Evolutionary conservation across 1,140 invertebrate species (phyloP), one percentile per base, ranked within the genome.

Genomic region (Cyclargus thomasi): DNA sequence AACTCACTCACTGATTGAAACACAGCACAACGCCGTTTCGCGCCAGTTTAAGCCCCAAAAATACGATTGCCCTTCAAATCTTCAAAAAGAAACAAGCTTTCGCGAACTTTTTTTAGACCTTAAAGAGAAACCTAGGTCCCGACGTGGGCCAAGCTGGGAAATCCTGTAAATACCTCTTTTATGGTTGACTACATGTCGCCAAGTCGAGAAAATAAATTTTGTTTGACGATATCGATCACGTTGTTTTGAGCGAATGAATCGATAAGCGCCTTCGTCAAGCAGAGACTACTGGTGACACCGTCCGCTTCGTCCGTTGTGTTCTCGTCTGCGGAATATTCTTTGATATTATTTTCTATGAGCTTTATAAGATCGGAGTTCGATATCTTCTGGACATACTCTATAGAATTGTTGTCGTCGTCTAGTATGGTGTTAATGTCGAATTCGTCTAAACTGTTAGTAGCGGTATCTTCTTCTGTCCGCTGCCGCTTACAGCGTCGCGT

Each of bases 231-330:
- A 72, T 90, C 83, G 47, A 90, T 84, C 10, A 88, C 88, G 68
- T 86, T 80, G 55, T 67, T 78, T 64, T 86, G 81, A 68, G 83
- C 83, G 55, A 84, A 87, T 4, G 87, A 74, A 29, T 90, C 80
- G 7, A 88, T 90, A 2, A 90, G 75, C 2, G 85, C 84, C 73
- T 90, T 90, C 11, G 86, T 87, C 29, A 87, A 68, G 64, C 82
- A 81, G 18, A 90, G 77, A 47, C 73, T 85, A 20, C 77, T 75
- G 1, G 81, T 78, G 29, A 72, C 73, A n/a, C 78, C 85, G 53
- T 86, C 86, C 10, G 83, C 85, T 21, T 86, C 86, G 10, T 82
- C 83, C 8, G 68, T 65, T 0, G 67, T 64, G 10, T 65, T 76
- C 10, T 79, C 74, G 17, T 64, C 73, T 65, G 78, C 77, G 1